Evolutionary conservation across 2,888 invertebrate species (phyloP).

Genomic region (Ochropleura leucogaster): DNA sequence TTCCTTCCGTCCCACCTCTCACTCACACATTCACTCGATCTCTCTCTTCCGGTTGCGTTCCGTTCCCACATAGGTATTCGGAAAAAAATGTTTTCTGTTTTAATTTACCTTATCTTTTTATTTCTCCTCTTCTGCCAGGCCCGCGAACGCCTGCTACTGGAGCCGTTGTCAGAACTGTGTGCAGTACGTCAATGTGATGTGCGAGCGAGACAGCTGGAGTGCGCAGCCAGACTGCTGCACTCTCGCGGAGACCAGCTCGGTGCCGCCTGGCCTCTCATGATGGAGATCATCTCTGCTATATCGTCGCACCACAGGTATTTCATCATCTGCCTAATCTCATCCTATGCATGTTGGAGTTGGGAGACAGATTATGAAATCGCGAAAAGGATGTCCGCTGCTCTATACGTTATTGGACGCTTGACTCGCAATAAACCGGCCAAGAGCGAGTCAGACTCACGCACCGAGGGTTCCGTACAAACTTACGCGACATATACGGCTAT

Average conservation of each 20-base stretch:
- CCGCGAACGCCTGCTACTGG: constrained; percentile 96
- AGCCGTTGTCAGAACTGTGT: constrained; percentile 97
- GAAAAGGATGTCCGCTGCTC: too few species aligned
- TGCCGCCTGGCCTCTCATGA: constrained; percentile 98
- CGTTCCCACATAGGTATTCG: too few species aligned
- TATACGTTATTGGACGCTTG: too few species aligned
- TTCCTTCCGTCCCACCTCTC: too few species aligned
- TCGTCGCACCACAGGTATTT: constrained; percentile 96
- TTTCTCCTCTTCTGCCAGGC: constrained; percentile 85
- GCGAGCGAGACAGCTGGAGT: constrained; percentile 97
- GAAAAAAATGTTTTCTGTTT: too few species aligned
- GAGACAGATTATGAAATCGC: too few species aligned
- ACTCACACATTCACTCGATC: too few species aligned
- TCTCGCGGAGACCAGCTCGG: constrained; percentile 97
- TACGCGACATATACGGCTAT: too few species aligned
- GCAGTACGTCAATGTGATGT: constrained; percentile 98
- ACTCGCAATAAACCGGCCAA: too few species aligned
- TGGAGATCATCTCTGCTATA: constrained; percentile 98
- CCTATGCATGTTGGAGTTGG: not conserved
- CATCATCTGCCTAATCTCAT: not conserved
- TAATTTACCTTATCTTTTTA: not conserved
- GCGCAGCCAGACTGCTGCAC: constrained; percentile 97
- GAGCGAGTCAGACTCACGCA: too few species aligned
- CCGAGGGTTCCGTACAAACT: too few species aligned
- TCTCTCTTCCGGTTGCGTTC: too few species aligned